Percentiles rank a stretch among this genome's conserved stretches.
Evolutionary conservation across 30 jellyfish, hydroid and myxozoan genomes (phyloP).

Genomic region (Aurelia sp.): DNA sequence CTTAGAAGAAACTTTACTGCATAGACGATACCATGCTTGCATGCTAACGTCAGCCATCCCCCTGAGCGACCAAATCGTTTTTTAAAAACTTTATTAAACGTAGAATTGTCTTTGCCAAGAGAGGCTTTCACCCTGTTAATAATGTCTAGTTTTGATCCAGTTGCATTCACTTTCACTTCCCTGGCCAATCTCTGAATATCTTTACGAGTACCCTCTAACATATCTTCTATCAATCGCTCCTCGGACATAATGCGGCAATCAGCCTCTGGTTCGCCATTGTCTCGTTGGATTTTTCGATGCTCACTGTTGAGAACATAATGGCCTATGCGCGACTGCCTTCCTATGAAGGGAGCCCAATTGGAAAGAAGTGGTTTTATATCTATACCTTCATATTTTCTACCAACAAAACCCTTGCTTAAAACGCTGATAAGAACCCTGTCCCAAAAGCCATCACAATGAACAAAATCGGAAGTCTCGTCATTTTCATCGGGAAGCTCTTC

Average conservation of each 20-base stretch:
- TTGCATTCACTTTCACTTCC: constrained; percentile 10
- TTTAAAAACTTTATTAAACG: constrained; percentile 32
- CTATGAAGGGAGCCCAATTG: constrained; percentile 60
- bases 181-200: constrained; percentile 26
- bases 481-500: constrained; percentile 2
- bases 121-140: constrained; percentile 11
- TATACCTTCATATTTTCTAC: neutral
- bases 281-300: constrained; percentile 24
- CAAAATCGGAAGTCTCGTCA: constrained; percentile 4
- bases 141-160: constrained; percentile 54
- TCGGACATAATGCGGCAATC: constrained; percentile 38
- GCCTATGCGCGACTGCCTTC: neutral
- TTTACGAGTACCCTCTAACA: neutral
- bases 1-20: too few relatives aligned
- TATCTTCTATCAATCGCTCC: constrained; percentile 48
- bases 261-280: constrained; percentile 15
- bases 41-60: constrained; percentile 62
- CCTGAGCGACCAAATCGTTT: constrained; percentile 60
- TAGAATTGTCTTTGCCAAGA: neutral
- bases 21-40: constrained; percentile 45
- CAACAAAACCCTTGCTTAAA: constrained; percentile 24
- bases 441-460: constrained; percentile 17
- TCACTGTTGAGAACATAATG: constrained; percentile 39
- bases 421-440: neutral
- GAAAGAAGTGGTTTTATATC: constrained; percentile 5